These are phyloP conservation scores for Rissa tridactyla DNA, from an alignment of 2,113 vertebrate genomes.

Conservation along the genomic window DNA sequence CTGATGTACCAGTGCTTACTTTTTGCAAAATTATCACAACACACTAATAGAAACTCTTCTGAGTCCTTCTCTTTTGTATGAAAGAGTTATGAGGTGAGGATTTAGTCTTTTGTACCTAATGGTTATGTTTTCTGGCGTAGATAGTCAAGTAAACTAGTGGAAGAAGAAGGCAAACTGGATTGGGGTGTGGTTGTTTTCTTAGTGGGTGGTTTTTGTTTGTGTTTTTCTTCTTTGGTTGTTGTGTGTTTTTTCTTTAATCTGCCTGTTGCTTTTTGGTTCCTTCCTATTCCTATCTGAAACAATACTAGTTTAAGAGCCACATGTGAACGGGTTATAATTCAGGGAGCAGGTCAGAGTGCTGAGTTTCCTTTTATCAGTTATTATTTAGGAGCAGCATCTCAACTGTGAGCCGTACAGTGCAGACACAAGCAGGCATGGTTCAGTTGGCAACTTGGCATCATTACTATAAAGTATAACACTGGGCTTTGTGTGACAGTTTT, in stretches of 20 bases:
- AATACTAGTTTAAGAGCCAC: neutral
- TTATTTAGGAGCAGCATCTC: neutral
- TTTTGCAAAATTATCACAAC: neutral
- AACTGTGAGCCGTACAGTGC: neutral
- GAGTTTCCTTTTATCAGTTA: neutral
- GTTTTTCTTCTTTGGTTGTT: neutral
- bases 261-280: neutral
- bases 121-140: neutral
- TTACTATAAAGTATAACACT: slow-evolving; percentile 40
- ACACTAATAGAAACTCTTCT: neutral
- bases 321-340: neutral
- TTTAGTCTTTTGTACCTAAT: neutral
- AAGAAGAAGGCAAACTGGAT: neutral
- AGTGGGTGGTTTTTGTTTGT: neutral
- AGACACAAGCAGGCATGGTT: neutral
- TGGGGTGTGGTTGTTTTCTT: neutral
- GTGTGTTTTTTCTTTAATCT: neutral
- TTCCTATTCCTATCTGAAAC: neutral
- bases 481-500: slow-evolving; percentile 56
- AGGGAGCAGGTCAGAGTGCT: neutral
- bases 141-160: neutral
- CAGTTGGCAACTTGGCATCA: slow-evolving; percentile 5
- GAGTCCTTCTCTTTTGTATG: neutral
- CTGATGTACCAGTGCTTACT: neutral
- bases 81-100: neutral